Percentiles rank a stretch among this genome's conserved stretches.
Conservation (phyloP, 2,113 vertebrate species). For the Dromaius novaehollandiae region DNA sequence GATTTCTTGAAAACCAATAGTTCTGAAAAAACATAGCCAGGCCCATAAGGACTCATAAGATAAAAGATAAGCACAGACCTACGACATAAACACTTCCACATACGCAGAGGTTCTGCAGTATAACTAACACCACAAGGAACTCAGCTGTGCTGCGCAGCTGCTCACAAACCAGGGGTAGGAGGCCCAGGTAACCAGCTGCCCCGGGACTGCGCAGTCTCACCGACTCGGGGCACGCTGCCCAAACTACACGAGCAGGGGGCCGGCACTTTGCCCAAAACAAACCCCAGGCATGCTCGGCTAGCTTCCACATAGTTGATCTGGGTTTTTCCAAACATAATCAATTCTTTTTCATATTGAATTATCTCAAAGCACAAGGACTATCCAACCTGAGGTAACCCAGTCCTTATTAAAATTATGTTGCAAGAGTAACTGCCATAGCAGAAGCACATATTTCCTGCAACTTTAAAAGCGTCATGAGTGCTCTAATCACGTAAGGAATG, state of each 20-base stretch:
- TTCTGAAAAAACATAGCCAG: neutral
- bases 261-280: neutral
- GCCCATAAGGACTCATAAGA: neutral
- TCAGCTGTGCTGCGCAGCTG: neutral
- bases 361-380: neutral
- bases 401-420: neutral
- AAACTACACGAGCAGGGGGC: accelerated
- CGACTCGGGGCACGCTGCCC: neutral
- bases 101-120: neutral
- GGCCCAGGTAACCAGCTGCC: accelerated
- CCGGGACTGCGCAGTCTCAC: accelerated
- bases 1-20: accelerated
- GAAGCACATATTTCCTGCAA: neutral
- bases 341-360: neutral
- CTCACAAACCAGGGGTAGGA: accelerated
- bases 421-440: neutral
- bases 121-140: neutral
- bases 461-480: accelerated
- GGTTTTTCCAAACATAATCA: neutral
- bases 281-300: neutral
- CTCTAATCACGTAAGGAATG: neutral
- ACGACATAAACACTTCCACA: neutral
- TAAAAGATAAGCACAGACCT: neutral
- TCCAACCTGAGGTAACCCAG: neutral
- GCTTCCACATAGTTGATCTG: neutral